Percentiles rank a stretch among this genome's conserved stretches.
phyloP scores from a whole-genome alignment of 2,113 vertebrate species.

The Leptodactylus fuscus region DNA sequence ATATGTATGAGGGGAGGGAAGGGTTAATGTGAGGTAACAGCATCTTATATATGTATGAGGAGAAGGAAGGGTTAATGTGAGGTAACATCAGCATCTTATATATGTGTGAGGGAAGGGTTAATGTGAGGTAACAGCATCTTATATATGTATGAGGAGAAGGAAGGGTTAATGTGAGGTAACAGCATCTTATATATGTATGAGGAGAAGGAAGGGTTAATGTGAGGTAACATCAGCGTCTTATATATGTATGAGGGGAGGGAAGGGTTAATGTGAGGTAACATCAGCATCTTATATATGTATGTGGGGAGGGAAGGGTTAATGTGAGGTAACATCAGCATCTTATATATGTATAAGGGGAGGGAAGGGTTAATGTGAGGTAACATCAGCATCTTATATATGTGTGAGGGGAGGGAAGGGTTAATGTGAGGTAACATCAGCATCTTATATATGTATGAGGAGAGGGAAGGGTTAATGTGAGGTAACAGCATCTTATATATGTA shows the following conservation, averaged over 20 bases:
- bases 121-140: conserved; percentile 35
- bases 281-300: background rate
- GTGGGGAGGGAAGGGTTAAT: conserved; percentile 10
- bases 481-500: background rate
- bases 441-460: background rate
- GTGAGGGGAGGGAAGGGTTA: conserved; percentile 35
- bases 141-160: background rate
- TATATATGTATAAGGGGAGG: background rate
- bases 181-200: conserved; percentile 5
- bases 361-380: background rate
- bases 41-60: background rate
- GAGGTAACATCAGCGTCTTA: background rate
- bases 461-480: background rate
- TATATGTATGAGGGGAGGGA: background rate
- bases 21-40: background rate
- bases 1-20: background rate
- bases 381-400: background rate
- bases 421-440: background rate
- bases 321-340: background rate
- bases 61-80: background rate
- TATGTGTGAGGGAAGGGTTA: background rate
- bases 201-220: background rate
- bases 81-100: background rate
- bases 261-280: conserved; percentile 12
- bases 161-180: background rate